Evolutionary conservation across 2,888 invertebrate species (phyloP).

Genomic region (Phyllotreta striolata): DNA sequence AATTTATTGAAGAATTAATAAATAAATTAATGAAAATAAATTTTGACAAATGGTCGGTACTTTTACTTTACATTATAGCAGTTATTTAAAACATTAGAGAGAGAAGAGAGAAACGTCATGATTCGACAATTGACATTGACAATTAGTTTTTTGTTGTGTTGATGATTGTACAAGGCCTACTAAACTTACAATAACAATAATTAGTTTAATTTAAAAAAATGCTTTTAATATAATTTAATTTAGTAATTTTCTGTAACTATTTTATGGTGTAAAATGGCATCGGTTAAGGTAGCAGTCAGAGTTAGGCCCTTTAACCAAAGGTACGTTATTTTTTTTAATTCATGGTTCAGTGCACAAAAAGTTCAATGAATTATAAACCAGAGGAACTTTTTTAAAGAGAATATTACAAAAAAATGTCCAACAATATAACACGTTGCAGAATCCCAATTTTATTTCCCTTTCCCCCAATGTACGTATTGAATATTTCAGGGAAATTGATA

Average conservation of each 20-base stretch:
- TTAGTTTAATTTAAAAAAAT: too few relatives aligned
- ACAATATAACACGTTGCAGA: neutral
- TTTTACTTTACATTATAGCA: neutral
- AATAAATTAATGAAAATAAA: too few relatives aligned
- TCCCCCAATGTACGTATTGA: neutral
- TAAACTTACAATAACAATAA: too few relatives aligned
- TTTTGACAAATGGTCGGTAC: neutral
- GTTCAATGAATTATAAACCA: constrained; percentile 49
- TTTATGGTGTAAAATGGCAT: constrained; percentile 71
- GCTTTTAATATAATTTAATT: too few relatives aligned
- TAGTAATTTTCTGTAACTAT: neutral
- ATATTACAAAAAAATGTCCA: neutral
- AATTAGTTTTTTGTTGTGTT: too few relatives aligned
- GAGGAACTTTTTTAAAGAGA: neutral
- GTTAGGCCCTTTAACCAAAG: constrained; percentile 91
- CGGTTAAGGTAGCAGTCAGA: constrained; percentile 90
- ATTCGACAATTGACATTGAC: too few relatives aligned
- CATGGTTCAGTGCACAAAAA: constrained; percentile 48
- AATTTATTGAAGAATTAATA: too few relatives aligned
- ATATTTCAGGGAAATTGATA: constrained; percentile 78
- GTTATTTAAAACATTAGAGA: neutral
- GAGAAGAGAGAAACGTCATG: too few relatives aligned
- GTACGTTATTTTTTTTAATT: constrained; percentile 59
- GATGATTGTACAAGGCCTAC: too few relatives aligned
- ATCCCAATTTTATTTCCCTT: neutral